Conservation (phyloP, 2,113 vertebrate genomes). For the Odontesthes bonariensis region DNA sequence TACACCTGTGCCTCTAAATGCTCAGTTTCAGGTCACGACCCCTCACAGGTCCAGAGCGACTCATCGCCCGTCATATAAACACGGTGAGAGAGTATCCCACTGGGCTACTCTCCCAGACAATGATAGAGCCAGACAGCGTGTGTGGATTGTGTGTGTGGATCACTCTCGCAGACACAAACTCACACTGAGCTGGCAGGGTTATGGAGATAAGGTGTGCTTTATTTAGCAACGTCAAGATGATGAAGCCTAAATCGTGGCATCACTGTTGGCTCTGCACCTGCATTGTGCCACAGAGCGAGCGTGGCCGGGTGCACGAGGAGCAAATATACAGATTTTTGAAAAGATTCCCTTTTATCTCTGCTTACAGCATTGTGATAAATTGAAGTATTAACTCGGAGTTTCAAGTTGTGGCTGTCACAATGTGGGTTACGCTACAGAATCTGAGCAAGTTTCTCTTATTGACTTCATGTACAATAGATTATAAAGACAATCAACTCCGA, state of each 20-base stretch:
- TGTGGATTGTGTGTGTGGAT: conserved; percentile 47
- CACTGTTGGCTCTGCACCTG: conserved; percentile 31
- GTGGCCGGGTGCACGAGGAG: neutral
- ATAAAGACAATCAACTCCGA: conserved; percentile 34
- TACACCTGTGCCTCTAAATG: conserved; percentile 43
- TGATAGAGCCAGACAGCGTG: conserved; percentile 67
- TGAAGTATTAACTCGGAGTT: conserved; percentile 6
- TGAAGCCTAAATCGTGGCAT: conserved; percentile 37
- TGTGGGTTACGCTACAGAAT: neutral
- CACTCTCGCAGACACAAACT: conserved; percentile 52
- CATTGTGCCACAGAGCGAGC: conserved; percentile 1
- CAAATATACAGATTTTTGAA: neutral
- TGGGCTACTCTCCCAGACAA: conserved; percentile 43
- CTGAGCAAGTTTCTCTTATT: conserved; percentile 7
- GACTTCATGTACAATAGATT: conserved; percentile 7
- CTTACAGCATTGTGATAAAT: neutral
- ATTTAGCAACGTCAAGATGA: conserved; percentile 56
- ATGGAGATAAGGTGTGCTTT: conserved; percentile 67
- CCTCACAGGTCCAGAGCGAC: conserved; percentile 29
- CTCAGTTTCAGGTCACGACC: conserved; percentile 39
- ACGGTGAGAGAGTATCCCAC: conserved; percentile 38
- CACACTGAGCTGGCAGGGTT: conserved; percentile 48
- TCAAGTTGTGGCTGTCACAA: conserved; percentile 12
- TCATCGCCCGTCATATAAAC: conserved; percentile 42
- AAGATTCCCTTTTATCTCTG: neutral